Evolutionary conservation across 2,113 vertebrate genomes (phyloP), one percentile per base, ranked within the genome.

Genomic region (Sturnira hondurensis): DNA sequence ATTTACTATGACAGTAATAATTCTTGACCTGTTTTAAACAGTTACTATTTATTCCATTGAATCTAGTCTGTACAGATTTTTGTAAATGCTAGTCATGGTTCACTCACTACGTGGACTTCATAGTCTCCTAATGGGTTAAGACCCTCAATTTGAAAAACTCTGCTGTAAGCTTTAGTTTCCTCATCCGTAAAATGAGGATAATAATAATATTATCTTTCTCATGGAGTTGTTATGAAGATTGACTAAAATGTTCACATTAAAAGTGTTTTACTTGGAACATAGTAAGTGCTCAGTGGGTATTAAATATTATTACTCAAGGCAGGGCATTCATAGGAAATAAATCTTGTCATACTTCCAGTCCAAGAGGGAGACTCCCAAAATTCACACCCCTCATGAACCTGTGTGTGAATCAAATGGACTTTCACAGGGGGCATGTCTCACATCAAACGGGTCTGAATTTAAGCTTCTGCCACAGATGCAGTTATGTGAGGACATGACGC

Each of bases 101-200:
- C 38, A 31, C 5, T 63, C 26, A 2, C 28, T 61, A 45, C 81
- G 15, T 93, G 61, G 17, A 80, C 82, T 89, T 89, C 56, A 73
- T 28, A 2, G 4, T 86, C 56, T 74, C 45, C 20, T 81, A 36
- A 65, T 86, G 26, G 38, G 31, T 38, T 89, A 70, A 93, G 47
- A 68, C 8, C 15, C 7, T 41, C 22, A 77, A 17, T 50, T 54
- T 82, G 4, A 89, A 93, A 86, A 86, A 54, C 13, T 9, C 50
- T 74, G 41, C 19, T 91, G 33, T 87, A 84, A 89, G 41, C 16
- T 80, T 91, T 73, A 15, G 10, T 73, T 96, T 96, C 87, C 82
- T 77, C 50, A 68, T 77, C 41, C 86, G 22, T 86, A 68, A 94
- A 92, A 91, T 70, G 52, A 92, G 36, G 70, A 47, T 86, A 56